phyloP scores from a whole-genome alignment of 1,140 invertebrate species.

The Stegodyphus dumicola region DNA sequence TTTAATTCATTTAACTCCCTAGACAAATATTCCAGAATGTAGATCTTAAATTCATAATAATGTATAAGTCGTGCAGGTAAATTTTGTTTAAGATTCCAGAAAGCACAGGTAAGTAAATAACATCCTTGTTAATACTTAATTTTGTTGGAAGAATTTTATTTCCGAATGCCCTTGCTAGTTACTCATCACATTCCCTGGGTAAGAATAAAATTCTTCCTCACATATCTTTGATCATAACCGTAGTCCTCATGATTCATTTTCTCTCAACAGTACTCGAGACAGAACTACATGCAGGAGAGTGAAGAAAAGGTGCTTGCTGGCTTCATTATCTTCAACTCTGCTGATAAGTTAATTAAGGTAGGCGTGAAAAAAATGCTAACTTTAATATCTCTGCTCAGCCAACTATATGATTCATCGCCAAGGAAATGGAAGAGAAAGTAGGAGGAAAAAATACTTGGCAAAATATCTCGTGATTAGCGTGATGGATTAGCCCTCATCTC shows the following conservation, averaged over 20 bases:
- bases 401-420: neutral
- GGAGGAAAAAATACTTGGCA: neutral
- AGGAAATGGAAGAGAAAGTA: neutral
- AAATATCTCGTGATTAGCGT: slow-evolving; percentile 24
- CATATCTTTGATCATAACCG: too few species aligned
- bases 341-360: slow-evolving; percentile 36
- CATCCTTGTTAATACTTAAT: too few species aligned
- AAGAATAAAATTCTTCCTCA: too few species aligned
- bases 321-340: slow-evolving; percentile 38
- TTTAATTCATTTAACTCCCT: too few species aligned
- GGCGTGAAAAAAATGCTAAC: slow-evolving; percentile 7
- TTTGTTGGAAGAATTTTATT: too few species aligned
- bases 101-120: too few species aligned
- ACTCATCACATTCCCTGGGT: too few species aligned
- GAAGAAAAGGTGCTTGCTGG: neutral
- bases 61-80: too few species aligned
- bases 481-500: slow-evolving; percentile 37
- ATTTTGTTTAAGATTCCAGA: too few species aligned
- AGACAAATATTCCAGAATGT: too few species aligned
- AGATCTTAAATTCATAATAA: too few species aligned
- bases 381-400: slow-evolving; percentile 6
- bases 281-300: neutral
- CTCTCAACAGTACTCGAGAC: neutral
- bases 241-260: neutral
- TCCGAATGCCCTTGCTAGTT: too few species aligned